Conservation (phyloP, 2,888 invertebrate species). For the Octonoba sinensis region DNA sequence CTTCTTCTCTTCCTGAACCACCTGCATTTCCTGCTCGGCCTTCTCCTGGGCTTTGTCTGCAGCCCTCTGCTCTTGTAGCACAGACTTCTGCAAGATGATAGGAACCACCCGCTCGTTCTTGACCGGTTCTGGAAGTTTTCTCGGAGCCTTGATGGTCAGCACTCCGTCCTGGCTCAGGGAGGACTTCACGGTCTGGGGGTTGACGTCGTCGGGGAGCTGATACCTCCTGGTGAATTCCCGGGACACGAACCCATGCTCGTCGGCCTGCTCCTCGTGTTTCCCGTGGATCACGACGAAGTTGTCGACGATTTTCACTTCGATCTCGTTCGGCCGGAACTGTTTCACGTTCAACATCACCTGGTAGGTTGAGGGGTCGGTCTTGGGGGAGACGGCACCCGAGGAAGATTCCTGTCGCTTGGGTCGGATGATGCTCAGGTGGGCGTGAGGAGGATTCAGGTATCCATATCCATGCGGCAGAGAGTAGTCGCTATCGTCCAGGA, state of each 20-base stretch:
- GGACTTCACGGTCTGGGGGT: conserved; percentile 81
- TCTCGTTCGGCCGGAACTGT: conserved; percentile 82
- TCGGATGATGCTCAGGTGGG: too few species aligned
- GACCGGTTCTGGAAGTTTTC: conserved; percentile 66
- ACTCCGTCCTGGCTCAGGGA: conserved; percentile 83
- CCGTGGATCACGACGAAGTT: conserved; percentile 80
- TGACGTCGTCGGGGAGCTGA: conserved; percentile 81
- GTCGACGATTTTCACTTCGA: conserved; percentile 81
- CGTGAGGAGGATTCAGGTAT: too few species aligned
- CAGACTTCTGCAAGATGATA: conserved; percentile 36
- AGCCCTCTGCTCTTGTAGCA: conserved; percentile 9
- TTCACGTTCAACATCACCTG: conserved; percentile 77
- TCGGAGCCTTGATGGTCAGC: conserved; percentile 73
- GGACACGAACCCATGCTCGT: conserved; percentile 84
- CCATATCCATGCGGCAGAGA: too few species aligned
- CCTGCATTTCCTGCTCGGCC: too few species aligned
- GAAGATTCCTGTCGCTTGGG: too few species aligned
- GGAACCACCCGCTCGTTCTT: conserved; percentile 68
- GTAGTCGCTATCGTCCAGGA: too few species aligned
- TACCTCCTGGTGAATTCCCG: conserved; percentile 84
- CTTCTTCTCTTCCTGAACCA: too few species aligned
- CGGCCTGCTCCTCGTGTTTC: conserved; percentile 86
- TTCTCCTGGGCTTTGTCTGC: conserved; percentile 26
- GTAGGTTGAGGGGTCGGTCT: conserved; percentile 12
- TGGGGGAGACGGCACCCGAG: too few species aligned